phyloP scores from a whole-genome alignment of 2,888 invertebrate genomes.

The Spodoptera littoralis region DNA sequence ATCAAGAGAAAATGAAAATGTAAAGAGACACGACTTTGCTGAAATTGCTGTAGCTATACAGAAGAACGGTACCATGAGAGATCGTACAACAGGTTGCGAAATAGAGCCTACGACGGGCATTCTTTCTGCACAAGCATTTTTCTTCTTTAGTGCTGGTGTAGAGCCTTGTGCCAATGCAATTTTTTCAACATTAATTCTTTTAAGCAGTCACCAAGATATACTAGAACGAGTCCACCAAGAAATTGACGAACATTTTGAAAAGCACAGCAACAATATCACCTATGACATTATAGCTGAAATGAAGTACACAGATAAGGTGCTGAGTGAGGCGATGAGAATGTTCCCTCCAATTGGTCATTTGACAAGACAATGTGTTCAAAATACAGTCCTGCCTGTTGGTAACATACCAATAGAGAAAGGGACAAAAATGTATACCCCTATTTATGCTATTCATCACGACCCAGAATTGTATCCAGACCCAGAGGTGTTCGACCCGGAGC shows the following conservation, averaged over 20 bases:
- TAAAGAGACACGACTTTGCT: constrained; percentile 71
- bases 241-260: constrained; percentile 42
- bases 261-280: constrained; percentile 25
- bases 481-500: constrained; percentile 78
- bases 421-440: constrained; percentile 68
- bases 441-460: constrained; percentile 77
- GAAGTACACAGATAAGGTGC: constrained; percentile 72
- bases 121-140: constrained; percentile 53
- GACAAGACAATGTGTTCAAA: constrained; percentile 64
- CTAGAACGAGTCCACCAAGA: constrained; percentile 56
- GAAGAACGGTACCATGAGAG: constrained; percentile 65
- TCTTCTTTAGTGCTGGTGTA: constrained; percentile 68
- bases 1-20: constrained; percentile 62
- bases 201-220: constrained; percentile 69
- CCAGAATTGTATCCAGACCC: constrained; percentile 78
- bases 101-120: constrained; percentile 69
- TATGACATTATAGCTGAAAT: constrained; percentile 63
- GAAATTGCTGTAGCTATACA: constrained; percentile 70
- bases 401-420: constrained; percentile 72
- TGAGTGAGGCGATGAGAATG: constrained; percentile 68
- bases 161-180: constrained; percentile 64
- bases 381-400: constrained; percentile 71
- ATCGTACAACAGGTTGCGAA: constrained; percentile 64
- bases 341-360: constrained; percentile 72
- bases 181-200: constrained; percentile 63